These are phyloP conservation scores for Channa argus DNA, from an alignment of 2,113 vertebrate genomes.

Conservation along the genomic window DNA sequence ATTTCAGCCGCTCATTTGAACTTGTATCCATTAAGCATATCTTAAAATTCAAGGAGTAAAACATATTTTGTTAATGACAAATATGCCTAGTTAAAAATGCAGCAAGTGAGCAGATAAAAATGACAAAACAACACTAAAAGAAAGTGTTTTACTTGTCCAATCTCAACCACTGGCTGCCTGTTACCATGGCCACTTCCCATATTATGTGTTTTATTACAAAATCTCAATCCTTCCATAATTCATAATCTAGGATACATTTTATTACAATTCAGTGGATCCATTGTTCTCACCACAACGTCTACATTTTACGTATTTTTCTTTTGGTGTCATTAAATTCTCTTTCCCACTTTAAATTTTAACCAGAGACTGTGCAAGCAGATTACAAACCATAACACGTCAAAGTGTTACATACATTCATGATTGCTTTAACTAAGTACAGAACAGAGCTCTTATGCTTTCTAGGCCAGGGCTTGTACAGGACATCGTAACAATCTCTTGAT, in stretches of 20 bases:
- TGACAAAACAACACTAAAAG: too few species aligned
- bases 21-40: too few species aligned
- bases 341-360: conserved; percentile 27
- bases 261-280: background rate
- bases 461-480: conserved; percentile 11
- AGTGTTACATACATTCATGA: conserved; percentile 62
- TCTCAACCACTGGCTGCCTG: too few species aligned
- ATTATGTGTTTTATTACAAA: background rate
- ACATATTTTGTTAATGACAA: too few species aligned
- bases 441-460: conserved; percentile 23
- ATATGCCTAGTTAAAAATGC: too few species aligned
- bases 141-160: too few species aligned
- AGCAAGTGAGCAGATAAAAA: too few species aligned
- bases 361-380: conserved; percentile 43
- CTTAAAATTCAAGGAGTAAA: too few species aligned
- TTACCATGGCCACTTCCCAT: too few species aligned
- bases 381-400: conserved; percentile 71
- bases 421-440: conserved; percentile 57
- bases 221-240: background rate
- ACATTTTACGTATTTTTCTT: background rate
- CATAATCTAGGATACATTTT: background rate
- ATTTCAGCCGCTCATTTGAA: too few species aligned
- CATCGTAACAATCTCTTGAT: conserved; percentile 25
- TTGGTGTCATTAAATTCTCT: conserved; percentile 27
- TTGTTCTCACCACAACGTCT: background rate